A percentile compares a stretch with the other conserved stretches of the same genome.
Evolutionary conservation across 2,113 vertebrate genomes (phyloP).

Genomic region (Elanoides forficatus): DNA sequence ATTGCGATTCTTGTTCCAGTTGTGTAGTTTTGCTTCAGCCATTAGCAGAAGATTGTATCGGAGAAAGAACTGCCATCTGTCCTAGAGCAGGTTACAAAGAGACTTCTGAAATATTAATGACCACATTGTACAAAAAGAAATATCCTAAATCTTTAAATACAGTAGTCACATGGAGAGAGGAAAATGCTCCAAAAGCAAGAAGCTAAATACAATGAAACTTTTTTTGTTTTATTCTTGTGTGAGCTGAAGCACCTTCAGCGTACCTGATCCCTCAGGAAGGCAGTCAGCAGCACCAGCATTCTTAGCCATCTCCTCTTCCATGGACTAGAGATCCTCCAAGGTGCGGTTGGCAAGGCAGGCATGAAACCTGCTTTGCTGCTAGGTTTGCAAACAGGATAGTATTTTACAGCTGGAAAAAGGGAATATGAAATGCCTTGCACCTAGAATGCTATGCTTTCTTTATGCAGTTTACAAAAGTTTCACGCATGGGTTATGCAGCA

Average conservation of each 20-base stretch:
- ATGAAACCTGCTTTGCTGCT: neutral
- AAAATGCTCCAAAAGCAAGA: neutral
- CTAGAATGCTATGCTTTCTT: neutral
- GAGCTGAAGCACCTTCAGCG: neutral
- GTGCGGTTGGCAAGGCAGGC: neutral
- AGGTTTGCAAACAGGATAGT: neutral
- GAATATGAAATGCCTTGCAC: neutral
- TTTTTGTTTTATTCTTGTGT: neutral
- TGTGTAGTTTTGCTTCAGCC: neutral
- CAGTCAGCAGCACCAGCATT: neutral
- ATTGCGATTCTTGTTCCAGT: neutral
- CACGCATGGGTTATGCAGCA: neutral
- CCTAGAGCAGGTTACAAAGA: constrained; percentile 16
- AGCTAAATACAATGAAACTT: neutral
- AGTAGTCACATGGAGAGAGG: neutral
- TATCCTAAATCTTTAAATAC: neutral
- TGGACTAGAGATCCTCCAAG: neutral
- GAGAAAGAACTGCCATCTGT: constrained; percentile 1
- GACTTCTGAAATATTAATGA: constrained; percentile 24
- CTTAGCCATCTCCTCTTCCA: neutral
- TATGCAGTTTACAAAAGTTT: neutral
- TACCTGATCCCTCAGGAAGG: neutral
- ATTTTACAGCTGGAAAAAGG: neutral
- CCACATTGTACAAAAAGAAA: neutral
- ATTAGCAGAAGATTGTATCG: constrained; percentile 12